phyloP scores from a whole-genome alignment of 1,140 invertebrate species.

The Papilio polytes region DNA sequence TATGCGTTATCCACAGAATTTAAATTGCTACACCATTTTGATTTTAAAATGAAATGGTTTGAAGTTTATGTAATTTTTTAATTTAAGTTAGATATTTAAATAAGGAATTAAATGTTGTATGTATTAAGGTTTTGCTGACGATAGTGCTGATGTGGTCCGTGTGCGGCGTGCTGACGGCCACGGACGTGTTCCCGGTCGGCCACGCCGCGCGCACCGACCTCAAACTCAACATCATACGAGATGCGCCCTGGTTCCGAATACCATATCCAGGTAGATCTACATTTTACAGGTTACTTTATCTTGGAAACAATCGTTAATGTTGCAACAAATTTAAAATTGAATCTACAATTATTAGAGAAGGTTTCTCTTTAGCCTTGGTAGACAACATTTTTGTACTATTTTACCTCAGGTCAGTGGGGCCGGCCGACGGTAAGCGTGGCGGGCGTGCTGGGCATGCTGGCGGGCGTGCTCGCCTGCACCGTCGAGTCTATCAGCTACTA shows the following conservation, averaged over 20 bases:
- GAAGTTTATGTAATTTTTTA: neutral
- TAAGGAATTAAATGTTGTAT: neutral
- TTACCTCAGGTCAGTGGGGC: constrained; percentile 91
- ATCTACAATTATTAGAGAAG: too few species aligned
- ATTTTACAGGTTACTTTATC: neutral
- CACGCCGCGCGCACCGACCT: constrained; percentile 92
- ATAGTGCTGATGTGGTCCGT: constrained; percentile 92
- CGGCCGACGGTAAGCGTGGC: constrained; percentile 89
- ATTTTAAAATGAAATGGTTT: neutral
- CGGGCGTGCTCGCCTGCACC: constrained; percentile 92
- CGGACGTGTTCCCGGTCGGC: constrained; percentile 86
- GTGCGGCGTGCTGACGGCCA: constrained; percentile 89
- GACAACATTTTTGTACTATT: constrained; percentile 26
- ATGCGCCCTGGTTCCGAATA: constrained; percentile 92
- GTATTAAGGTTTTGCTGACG: constrained; percentile 89
- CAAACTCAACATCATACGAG: constrained; percentile 88
- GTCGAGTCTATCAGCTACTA: constrained; percentile 96
- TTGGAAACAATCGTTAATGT: too few species aligned
- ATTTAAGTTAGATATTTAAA: neutral
- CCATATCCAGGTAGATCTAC: constrained; percentile 90
- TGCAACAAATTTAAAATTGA: too few species aligned
- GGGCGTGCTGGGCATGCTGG: constrained; percentile 92
- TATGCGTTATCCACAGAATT: neutral
- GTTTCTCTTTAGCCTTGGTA: neutral
- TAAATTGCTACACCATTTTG: neutral